These are phyloP conservation scores for Steatornis caripensis DNA, from an alignment of 2,113 vertebrate species.

Conservation along the genomic window DNA sequence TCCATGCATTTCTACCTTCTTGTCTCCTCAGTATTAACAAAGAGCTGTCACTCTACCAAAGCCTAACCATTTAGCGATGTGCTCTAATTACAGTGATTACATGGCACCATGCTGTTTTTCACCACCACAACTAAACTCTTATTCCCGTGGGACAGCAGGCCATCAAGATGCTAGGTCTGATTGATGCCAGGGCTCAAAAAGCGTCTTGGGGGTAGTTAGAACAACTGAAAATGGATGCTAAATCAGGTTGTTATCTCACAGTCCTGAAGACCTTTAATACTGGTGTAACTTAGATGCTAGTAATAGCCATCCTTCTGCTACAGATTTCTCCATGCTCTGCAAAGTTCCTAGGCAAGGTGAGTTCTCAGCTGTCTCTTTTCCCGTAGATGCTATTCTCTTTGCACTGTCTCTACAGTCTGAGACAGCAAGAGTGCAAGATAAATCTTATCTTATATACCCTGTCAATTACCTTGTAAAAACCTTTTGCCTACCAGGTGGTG, in stretches of 20 bases:
- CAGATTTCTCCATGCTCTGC: neutral
- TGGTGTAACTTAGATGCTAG: neutral
- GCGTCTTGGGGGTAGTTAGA: neutral
- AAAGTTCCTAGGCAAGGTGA: neutral
- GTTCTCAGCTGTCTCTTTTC: neutral
- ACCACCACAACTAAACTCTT: neutral
- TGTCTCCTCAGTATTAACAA: neutral
- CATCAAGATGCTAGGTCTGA: neutral
- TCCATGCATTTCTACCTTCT: neutral
- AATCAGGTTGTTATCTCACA: neutral
- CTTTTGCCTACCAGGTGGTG: neutral
- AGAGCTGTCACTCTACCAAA: neutral
- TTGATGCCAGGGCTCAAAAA: neutral
- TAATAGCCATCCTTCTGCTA: neutral
- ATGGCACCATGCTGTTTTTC: neutral
- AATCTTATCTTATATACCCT: neutral
- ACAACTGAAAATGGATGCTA: neutral
- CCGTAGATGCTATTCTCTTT: neutral
- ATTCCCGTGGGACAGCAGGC: fast-evolving
- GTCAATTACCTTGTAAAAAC: neutral
- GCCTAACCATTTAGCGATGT: neutral
- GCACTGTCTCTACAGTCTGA: neutral
- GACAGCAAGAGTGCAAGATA: neutral
- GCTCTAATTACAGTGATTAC: neutral
- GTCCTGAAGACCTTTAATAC: neutral